Evolutionary conservation across 2,888 invertebrate genomes (phyloP).

Genomic region (Baronia brevicornis): DNA sequence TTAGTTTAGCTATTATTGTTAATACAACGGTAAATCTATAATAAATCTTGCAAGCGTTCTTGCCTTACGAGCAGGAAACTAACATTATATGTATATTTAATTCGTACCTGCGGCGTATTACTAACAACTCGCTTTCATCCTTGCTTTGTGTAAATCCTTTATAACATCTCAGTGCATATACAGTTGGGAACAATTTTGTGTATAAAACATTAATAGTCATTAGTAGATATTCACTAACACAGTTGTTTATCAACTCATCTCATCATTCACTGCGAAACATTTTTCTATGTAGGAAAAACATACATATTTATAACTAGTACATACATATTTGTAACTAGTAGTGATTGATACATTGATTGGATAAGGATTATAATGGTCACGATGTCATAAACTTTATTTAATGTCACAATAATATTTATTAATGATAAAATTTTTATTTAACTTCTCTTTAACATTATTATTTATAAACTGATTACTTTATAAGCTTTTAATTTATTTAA

Average conservation of each 20-base stretch:
- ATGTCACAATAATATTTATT: too few species aligned
- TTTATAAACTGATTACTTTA: slow-evolving; percentile 12
- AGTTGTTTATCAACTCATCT: too few species aligned
- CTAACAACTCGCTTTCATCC: slow-evolving; percentile 22
- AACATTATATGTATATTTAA: slow-evolving; percentile 46
- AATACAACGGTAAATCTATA: slow-evolving; percentile 18
- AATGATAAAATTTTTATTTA: too few species aligned
- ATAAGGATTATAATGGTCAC: too few species aligned
- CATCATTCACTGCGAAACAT: slow-evolving; percentile 9
- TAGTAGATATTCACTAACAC: slow-evolving; percentile 1
- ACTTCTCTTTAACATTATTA: too few species aligned
- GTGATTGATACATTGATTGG: too few species aligned
- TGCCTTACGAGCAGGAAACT: slow-evolving; percentile 32
- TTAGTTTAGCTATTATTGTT: too few species aligned
- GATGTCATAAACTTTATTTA: too few species aligned
- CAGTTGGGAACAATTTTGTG: slow-evolving; percentile 12
- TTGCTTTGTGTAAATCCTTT: slow-evolving; percentile 31
- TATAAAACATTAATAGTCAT: slow-evolving; percentile 8
- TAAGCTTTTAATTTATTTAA: slow-evolving; percentile 1
- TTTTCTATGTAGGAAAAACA: too few species aligned
- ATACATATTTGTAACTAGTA: too few species aligned
- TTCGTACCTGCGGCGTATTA: slow-evolving; percentile 21
- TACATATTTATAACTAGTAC: too few species aligned
- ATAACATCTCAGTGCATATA: slow-evolving; percentile 24
- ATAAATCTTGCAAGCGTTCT: slow-evolving; percentile 31